Percentiles rank a stretch among this genome's conserved stretches.
phyloP scores from a whole-genome alignment of 2,113 vertebrate genomes.

The Agelaius tricolor region DNA sequence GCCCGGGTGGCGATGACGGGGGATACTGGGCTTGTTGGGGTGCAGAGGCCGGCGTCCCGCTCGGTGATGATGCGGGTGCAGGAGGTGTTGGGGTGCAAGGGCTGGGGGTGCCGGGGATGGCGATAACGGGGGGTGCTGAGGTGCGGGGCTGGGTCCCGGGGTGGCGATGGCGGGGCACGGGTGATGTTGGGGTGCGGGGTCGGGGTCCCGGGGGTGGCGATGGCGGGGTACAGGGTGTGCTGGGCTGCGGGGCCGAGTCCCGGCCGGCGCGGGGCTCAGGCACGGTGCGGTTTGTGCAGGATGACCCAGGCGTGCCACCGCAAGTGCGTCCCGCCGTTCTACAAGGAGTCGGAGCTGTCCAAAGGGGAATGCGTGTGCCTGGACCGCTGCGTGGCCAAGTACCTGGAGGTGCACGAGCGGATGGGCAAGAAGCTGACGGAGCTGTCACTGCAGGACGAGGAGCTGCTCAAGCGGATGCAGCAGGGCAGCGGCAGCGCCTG shows the following conservation, averaged over 20 bases:
- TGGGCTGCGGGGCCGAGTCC: too few relatives aligned
- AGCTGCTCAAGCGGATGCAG: constrained; percentile 86
- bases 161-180: too few relatives aligned
- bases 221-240: background rate
- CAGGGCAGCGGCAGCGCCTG: constrained; percentile 56
- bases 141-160: background rate
- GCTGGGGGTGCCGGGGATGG: background rate
- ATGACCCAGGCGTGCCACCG: constrained; percentile 96
- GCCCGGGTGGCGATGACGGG: background rate
- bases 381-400: constrained; percentile 96
- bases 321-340: constrained; percentile 93
- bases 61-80: too few relatives aligned
- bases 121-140: background rate
- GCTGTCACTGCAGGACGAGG: constrained; percentile 93
- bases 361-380: constrained; percentile 95
- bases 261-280: background rate
- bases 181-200: background rate
- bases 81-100: background rate
- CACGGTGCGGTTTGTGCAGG: constrained; percentile 52
- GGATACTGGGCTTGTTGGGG: too few relatives aligned
- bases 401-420: constrained; percentile 93
- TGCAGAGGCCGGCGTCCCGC: too few relatives aligned
- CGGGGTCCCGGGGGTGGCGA: background rate
- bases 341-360: constrained; percentile 93
- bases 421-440: constrained; percentile 94